Percentiles rank a stretch among this genome's conserved stretches.
Conservation (phyloP, 2,888 invertebrate species). For the Patella pellucida region DNA sequence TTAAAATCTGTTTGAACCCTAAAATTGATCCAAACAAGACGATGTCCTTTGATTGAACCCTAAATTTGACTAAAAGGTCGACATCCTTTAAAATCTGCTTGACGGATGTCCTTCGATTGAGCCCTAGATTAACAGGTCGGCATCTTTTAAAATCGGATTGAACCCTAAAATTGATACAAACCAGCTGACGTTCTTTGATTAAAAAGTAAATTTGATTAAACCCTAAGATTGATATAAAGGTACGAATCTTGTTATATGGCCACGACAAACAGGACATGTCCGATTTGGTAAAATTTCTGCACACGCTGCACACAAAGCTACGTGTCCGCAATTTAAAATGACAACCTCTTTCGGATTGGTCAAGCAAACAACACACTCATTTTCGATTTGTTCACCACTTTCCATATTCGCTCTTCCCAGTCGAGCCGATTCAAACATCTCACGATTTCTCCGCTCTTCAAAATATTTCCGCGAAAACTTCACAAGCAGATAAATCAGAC, state of each 20-base stretch:
- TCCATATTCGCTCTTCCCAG: conserved; percentile 13
- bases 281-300: conserved; percentile 78
- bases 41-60: too few relatives aligned
- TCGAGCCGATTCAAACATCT: conserved; percentile 37
- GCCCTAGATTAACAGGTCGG: too few relatives aligned
- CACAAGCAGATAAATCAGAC: conserved; percentile 75
- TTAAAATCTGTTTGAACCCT: too few relatives aligned
- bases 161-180: too few relatives aligned
- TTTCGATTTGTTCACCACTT: conserved; percentile 62
- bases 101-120: too few relatives aligned
- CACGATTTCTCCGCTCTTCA: conserved; percentile 31
- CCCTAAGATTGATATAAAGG: conserved; percentile 70
- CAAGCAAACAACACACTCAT: conserved; percentile 87
- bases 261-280: conserved; percentile 86
- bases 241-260: conserved; percentile 79
- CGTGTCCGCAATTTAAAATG: conserved; percentile 89
- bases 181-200: too few relatives aligned
- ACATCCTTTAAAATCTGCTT: too few relatives aligned
- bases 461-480: conserved; percentile 65
- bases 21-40: too few relatives aligned
- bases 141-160: too few relatives aligned
- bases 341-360: conserved; percentile 89
- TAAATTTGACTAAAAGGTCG: too few relatives aligned
- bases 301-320: conserved; percentile 91
- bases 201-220: background rate